Conservation (phyloP, 2,797 vertebrate species). For the Siniperca scherzeri region DNA sequence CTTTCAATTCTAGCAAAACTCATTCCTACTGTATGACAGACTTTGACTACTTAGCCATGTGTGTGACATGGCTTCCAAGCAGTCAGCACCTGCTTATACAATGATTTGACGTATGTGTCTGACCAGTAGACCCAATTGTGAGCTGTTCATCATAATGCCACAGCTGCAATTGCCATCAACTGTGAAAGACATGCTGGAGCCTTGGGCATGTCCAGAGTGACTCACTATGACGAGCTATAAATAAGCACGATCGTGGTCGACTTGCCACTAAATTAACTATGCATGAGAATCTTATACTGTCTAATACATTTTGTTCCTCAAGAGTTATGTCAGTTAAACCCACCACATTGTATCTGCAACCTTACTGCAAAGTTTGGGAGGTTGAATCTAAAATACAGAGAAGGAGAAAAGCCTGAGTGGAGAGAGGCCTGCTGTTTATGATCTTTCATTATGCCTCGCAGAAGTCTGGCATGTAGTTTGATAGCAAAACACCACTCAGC, state of each 20-base stretch:
- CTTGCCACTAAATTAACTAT: constrained; percentile 24
- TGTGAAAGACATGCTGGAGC: constrained; percentile 52
- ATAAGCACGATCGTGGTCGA: constrained; percentile 53
- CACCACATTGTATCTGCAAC: neutral
- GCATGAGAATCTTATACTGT: constrained; percentile 3
- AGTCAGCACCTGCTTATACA: constrained; percentile 61
- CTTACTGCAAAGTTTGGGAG: constrained; percentile 30
- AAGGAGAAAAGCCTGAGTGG: neutral
- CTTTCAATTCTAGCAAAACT: constrained; percentile 7
- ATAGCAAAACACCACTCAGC: constrained; percentile 45
- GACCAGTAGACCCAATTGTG: constrained; percentile 23
- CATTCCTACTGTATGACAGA: neutral
- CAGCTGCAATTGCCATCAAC: constrained; percentile 63
- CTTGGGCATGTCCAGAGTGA: constrained; percentile 23
- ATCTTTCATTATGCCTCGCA: constrained; percentile 46
- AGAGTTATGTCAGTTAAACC: neutral
- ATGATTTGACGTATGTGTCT: constrained; percentile 56
- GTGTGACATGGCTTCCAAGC: constrained; percentile 37
- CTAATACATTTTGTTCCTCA: constrained; percentile 4
- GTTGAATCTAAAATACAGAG: constrained; percentile 26
- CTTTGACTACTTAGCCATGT: constrained; percentile 31
- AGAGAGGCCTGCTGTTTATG: constrained; percentile 41
- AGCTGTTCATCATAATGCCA: constrained; percentile 51
- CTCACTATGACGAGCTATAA: constrained; percentile 34
- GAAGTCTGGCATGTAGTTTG: constrained; percentile 44